These are phyloP conservation scores for Vultur gryphus DNA, from an alignment of 2,797 vertebrate species.

Conservation along the genomic window DNA sequence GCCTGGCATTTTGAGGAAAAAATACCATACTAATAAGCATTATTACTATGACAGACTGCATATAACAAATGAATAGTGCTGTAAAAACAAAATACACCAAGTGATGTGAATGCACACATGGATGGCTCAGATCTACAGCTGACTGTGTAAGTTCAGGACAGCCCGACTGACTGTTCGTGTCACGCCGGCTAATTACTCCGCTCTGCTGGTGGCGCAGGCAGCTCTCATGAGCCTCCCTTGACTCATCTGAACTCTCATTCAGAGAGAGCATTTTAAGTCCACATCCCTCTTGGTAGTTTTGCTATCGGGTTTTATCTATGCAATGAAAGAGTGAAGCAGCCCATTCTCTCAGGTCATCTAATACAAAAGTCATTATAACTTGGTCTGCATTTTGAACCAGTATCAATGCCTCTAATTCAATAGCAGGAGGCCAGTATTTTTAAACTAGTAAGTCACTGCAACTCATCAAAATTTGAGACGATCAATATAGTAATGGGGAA, in stretches of 20 bases:
- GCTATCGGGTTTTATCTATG: neutral
- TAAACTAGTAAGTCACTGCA: neutral
- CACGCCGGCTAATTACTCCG: rapidly evolving
- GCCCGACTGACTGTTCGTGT: neutral
- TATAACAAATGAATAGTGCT: neutral
- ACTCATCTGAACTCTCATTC: neutral
- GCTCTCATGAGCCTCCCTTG: neutral
- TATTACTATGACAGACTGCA: neutral
- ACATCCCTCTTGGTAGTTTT: neutral
- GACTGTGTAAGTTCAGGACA: neutral
- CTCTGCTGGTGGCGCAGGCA: neutral
- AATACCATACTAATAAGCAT: neutral
- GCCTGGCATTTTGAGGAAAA: neutral
- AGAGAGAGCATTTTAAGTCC: neutral
- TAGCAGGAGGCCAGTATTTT: neutral
- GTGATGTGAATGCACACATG: neutral
- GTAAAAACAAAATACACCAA: neutral
- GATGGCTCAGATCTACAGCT: neutral
- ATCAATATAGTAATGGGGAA: neutral
- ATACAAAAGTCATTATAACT: neutral
- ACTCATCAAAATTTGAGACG: neutral
- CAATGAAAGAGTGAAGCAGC: neutral
- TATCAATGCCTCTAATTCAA: neutral
- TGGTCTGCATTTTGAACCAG: neutral
- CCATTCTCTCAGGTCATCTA: neutral